Evolutionary conservation across 2,888 invertebrate species (phyloP).

Genomic region (Bruchidius siliquastri): DNA sequence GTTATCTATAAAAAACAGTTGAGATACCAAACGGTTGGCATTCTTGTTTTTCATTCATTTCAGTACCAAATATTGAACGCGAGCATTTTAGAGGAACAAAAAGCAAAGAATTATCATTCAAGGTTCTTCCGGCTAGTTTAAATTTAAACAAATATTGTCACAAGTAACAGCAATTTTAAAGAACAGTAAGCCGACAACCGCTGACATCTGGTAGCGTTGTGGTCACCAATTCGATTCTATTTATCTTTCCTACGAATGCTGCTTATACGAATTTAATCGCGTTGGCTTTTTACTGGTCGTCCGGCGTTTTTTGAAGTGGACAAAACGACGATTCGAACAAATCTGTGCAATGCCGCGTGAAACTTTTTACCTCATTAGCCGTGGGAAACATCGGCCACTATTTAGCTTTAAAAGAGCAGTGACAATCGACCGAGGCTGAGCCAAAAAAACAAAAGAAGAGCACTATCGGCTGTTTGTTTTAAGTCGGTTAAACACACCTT

Average conservation of each 20-base stretch:
- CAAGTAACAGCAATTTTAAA: background rate
- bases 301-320: background rate
- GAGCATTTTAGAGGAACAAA: no score
- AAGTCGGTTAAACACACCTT: background rate
- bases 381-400: background rate
- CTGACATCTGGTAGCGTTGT: background rate
- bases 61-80: no score
- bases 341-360: background rate
- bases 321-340: background rate
- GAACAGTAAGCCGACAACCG: background rate
- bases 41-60: no score
- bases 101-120: no score
- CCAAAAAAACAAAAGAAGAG: background rate
- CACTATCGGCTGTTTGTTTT: background rate
- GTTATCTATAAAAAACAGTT: no score
- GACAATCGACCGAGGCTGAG: background rate
- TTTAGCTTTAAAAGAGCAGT: background rate
- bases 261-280: background rate
- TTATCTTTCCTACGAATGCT: background rate
- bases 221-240: background rate
- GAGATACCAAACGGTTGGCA: no score
- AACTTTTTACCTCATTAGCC: background rate
- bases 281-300: background rate
- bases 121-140: no score
- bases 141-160: background rate